A percentile compares a stretch with the other conserved stretches of the same genome.
Conservation (phyloP, 2,797 vertebrate species). For the Discoglossus pictus region DNA sequence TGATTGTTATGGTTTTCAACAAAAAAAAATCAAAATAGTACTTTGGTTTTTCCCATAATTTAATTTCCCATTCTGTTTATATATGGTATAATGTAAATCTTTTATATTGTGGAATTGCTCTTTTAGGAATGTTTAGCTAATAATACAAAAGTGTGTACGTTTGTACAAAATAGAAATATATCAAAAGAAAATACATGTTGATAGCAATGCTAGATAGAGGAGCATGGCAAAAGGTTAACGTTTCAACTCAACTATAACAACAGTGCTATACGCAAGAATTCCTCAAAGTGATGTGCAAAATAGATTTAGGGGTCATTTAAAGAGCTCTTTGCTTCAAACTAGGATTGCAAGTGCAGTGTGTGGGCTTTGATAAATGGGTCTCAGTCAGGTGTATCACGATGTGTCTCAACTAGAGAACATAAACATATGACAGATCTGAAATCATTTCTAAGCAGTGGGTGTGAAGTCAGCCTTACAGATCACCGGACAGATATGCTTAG, state of each 20-base stretch:
- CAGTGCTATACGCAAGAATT: neutral
- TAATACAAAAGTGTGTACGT: too few species aligned
- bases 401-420: slow-evolving; percentile 32
- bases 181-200: too few species aligned
- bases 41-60: too few species aligned
- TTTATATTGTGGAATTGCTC: too few species aligned
- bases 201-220: too few species aligned
- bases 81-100: too few species aligned
- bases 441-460: slow-evolving; percentile 18
- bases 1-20: too few species aligned
- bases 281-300: slow-evolving; percentile 35
- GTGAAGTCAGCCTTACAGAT: slow-evolving; percentile 7
- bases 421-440: slow-evolving; percentile 36
- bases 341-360: slow-evolving; percentile 10
- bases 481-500: neutral
- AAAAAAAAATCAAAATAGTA: too few species aligned
- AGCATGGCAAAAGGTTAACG: too few species aligned
- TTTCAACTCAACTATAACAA: slow-evolving; percentile 2
- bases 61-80: too few species aligned
- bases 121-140: too few species aligned
- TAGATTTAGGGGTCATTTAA: slow-evolving; percentile 44
- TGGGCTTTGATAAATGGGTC: slow-evolving; percentile 39
- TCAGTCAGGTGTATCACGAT: slow-evolving; percentile 35
- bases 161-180: too few species aligned
- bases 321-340: slow-evolving; percentile 30